Evolutionary conservation across 2,888 invertebrate species (phyloP).

Genomic region (Eulithis prunata): DNA sequence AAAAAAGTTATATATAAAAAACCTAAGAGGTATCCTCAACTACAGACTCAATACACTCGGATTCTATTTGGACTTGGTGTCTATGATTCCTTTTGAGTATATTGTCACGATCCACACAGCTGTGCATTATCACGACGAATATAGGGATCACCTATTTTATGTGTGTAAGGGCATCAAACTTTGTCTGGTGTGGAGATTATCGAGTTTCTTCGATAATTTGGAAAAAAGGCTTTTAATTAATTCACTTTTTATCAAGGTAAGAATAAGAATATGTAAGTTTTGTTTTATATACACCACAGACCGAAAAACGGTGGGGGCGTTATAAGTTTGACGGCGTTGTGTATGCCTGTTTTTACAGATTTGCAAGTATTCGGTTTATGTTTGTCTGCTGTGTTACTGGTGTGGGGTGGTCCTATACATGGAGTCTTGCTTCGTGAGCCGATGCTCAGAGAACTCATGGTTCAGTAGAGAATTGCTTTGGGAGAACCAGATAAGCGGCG

Average conservation of each 20-base stretch:
- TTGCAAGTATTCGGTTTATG: conserved; percentile 75
- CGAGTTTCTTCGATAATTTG: conserved; percentile 73
- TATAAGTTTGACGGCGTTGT: too few relatives aligned
- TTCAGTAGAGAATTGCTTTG: conserved; percentile 65
- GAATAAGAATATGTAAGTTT: not conserved
- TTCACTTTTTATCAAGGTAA: conserved; percentile 70
- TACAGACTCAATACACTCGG: conserved; percentile 75
- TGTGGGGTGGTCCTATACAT: conserved; percentile 79
- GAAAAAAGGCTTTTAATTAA: conserved; percentile 72
- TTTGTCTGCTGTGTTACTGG: conserved; percentile 78
- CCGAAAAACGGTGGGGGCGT: too few relatives aligned
- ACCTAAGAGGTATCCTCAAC: conserved; percentile 65
- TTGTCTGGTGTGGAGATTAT: conserved; percentile 79
- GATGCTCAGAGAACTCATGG: conserved; percentile 80
- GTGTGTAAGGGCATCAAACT: conserved; percentile 81
- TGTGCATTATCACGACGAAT: conserved; percentile 66
- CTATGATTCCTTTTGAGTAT: conserved; percentile 78
- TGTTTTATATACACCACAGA: not conserved
- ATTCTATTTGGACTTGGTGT: conserved; percentile 79
- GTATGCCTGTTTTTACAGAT: conserved; percentile 52
- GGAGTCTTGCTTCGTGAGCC: conserved; percentile 78
- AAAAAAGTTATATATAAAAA: conserved; percentile 68
- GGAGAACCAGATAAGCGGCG: conserved; percentile 49
- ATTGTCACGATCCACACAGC: conserved; percentile 70
- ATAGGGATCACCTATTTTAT: conserved; percentile 73